Conservation (phyloP, 2,113 vertebrate genomes). For the Chauna torquata region DNA sequence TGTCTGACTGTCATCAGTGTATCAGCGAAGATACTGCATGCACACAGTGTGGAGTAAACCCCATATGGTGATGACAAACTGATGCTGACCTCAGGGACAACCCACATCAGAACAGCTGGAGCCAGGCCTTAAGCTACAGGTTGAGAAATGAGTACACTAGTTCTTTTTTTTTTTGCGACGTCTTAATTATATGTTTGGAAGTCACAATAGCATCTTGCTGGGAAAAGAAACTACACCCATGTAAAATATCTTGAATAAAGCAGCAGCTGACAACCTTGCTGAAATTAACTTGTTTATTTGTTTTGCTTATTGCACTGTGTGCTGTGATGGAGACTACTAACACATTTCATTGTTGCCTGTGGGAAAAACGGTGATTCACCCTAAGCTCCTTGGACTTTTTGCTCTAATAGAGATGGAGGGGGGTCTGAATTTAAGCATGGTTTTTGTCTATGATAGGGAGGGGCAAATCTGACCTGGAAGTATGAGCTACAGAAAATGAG, state of each 20-base stretch:
- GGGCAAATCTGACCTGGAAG: not conserved
- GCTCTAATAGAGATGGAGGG: not conserved
- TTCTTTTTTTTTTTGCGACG: not conserved
- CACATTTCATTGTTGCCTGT: not conserved
- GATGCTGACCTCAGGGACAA: not conserved
- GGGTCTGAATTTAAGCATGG: too few species aligned
- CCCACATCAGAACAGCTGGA: not conserved
- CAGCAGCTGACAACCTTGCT: not conserved
- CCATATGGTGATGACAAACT: not conserved
- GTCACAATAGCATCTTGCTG: not conserved
- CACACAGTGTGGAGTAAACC: not conserved
- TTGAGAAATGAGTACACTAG: not conserved
- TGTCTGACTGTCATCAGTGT: too few species aligned
- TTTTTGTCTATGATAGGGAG: not conserved
- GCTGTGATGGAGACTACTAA: not conserved
- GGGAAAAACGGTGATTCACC: not conserved
- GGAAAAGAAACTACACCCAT: not conserved
- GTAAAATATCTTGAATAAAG: not conserved
- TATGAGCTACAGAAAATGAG: not conserved
- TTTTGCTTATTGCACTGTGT: not conserved
- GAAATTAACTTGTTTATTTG: not conserved
- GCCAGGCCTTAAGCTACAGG: not conserved
- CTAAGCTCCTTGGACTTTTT: not conserved
- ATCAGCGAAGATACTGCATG: fast-evolving
- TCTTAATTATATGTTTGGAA: not conserved